A percentile compares a stretch with the other conserved stretches of the same genome.
These are phyloP conservation scores for Rousettus madagascariensis DNA, from an alignment of 2,797 vertebrate species.

Conservation along the genomic window DNA sequence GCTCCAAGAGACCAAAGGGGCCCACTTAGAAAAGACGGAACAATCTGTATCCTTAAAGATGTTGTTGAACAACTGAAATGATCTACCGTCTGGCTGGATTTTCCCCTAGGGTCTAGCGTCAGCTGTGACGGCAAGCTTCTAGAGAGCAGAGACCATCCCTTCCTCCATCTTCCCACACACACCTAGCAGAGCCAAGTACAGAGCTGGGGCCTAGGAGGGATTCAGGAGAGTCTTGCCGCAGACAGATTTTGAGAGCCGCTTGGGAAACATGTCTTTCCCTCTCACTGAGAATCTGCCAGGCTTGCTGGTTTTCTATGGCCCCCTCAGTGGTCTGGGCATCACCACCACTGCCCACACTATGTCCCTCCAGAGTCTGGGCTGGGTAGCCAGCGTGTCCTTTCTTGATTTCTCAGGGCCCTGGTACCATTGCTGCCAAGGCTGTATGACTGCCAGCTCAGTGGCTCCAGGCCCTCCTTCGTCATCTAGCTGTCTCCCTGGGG, in stretches of 20 bases:
- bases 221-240: background rate
- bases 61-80: background rate
- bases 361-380: background rate
- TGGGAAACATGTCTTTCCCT: background rate
- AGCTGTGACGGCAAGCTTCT: background rate
- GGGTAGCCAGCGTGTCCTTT: background rate
- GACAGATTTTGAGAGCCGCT: background rate
- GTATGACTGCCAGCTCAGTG: background rate
- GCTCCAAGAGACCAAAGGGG: background rate
- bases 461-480: constrained; percentile 46
- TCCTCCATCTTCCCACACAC: background rate
- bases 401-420: constrained; percentile 18
- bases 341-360: background rate
- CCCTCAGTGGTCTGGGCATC: background rate
- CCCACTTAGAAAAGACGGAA: background rate
- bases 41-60: background rate
- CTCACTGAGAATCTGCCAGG: background rate
- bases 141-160: background rate
- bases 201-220: background rate
- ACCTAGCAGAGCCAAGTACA: background rate
- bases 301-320: background rate
- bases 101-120: background rate
- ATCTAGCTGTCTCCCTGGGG: constrained; percentile 58
- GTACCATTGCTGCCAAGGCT: background rate
- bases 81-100: background rate